Percentiles rank a stretch among this genome's conserved stretches.
These are phyloP conservation scores for Coenonympha arcania DNA, from an alignment of 2,888 invertebrate species.

Conservation along the genomic window DNA sequence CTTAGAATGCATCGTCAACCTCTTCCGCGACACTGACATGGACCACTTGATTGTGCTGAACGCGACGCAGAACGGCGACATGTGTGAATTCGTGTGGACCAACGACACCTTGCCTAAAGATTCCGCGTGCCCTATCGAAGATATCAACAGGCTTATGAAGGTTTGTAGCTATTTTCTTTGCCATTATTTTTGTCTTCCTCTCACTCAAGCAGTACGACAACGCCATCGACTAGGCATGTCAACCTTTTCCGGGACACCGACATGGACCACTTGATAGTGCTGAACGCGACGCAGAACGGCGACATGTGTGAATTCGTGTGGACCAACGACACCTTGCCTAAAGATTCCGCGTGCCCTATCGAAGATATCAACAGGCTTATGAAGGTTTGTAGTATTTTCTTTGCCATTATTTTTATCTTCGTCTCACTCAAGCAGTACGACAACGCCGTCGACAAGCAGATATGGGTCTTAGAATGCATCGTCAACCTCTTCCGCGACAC, in stretches of 20 bases:
- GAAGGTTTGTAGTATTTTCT: no score
- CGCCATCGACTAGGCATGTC: no score
- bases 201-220: no score
- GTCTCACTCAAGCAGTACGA: no score
- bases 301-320: no score
- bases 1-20: constrained; percentile 65
- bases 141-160: constrained; percentile 79
- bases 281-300: no score
- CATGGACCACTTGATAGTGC: no score
- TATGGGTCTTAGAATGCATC: constrained; percentile 76
- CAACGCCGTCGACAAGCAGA: constrained; percentile 87
- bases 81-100: constrained; percentile 84
- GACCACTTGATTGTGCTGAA: constrained; percentile 81
- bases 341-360: no score
- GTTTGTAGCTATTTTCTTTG: constrained; percentile 49
- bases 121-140: constrained; percentile 81
- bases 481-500: constrained; percentile 74
- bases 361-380: no score
- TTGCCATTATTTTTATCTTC: no score
- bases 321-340: no score
- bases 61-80: constrained; percentile 74
- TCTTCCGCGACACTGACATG: constrained; percentile 76
- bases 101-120: constrained; percentile 88
- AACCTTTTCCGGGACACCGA: no score
- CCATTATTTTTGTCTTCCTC: not conserved